Evolutionary conservation across 2,797 vertebrate species (phyloP).

Genomic region (Salarias fasciatus): DNA sequence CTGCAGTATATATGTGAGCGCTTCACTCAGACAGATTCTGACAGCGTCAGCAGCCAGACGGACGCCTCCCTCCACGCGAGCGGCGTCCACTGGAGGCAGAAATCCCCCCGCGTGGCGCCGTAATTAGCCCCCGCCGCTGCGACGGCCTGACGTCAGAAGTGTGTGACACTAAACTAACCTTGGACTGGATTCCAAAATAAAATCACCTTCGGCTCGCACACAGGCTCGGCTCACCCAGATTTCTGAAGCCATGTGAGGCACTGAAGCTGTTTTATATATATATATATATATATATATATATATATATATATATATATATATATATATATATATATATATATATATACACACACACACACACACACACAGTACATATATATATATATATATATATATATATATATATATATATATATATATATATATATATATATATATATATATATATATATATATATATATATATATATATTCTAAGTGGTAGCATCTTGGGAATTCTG

Average conservation of each 20-base stretch:
- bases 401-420: too few relatives aligned
- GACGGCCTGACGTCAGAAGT: slow-evolving; percentile 64
- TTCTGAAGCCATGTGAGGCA: slow-evolving; percentile 35
- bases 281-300: too few relatives aligned
- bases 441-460: too few relatives aligned
- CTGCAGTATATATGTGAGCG: slow-evolving; percentile 22
- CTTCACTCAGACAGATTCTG: slow-evolving; percentile 61
- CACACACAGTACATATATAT: too few relatives aligned
- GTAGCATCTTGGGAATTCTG: slow-evolving; percentile 4
- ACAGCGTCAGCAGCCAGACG: slow-evolving; percentile 71
- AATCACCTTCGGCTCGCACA: slow-evolving; percentile 46
- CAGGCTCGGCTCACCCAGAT: slow-evolving; percentile 42
- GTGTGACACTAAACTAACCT: slow-evolving; percentile 73
- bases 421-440: too few relatives aligned
- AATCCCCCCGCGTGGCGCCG: slow-evolving; percentile 67
- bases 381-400: too few relatives aligned
- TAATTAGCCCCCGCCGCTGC: slow-evolving; percentile 77
- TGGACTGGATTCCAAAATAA: slow-evolving; percentile 72
- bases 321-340: too few relatives aligned
- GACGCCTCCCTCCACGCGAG: slow-evolving; percentile 49
- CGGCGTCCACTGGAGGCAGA: slow-evolving; percentile 66
- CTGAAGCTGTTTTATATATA: slow-evolving; percentile 22
- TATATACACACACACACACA: too few relatives aligned
- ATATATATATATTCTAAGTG: not conserved
- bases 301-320: too few relatives aligned